phyloP scores from a whole-genome alignment of 2,797 vertebrate species.

The Sandelia bainsii region DNA sequence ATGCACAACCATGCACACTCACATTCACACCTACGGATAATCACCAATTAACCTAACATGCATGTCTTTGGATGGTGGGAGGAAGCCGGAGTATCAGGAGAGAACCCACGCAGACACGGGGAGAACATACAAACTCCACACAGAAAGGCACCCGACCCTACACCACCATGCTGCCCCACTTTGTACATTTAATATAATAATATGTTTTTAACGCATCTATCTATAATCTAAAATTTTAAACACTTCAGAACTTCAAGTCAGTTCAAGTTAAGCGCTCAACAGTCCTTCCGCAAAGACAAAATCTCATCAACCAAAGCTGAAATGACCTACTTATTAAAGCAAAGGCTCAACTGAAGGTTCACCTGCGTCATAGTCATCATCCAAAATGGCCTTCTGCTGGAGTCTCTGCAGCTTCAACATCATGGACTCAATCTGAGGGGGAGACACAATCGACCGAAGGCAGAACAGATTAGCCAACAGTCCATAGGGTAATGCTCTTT shows the following conservation, averaged over 20 bases:
- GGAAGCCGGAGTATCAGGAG: too few relatives aligned
- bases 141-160: too few relatives aligned
- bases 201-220: too few relatives aligned
- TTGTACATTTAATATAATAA: too few relatives aligned
- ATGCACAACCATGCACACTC: too few relatives aligned
- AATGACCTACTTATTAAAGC: conserved; percentile 26
- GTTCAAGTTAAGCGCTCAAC: neutral
- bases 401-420: conserved; percentile 89
- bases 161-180: too few relatives aligned
- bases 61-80: too few relatives aligned
- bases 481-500: conserved; percentile 33
- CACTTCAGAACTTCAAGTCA: neutral
- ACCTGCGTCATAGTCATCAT: conserved; percentile 92
- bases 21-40: too few relatives aligned
- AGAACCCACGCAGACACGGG: too few relatives aligned
- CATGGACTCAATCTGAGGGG: conserved; percentile 87
- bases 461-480: conserved; percentile 35
- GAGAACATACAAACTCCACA: too few relatives aligned
- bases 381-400: conserved; percentile 89
- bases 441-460: conserved; percentile 20
- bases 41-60: too few relatives aligned
- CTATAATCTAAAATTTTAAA: neutral
- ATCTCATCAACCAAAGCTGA: neutral
- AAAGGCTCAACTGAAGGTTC: conserved; percentile 54
- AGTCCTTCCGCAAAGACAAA: neutral